Conservation (phyloP, 2,888 invertebrate genomes). For the Axea sp. region DNA sequence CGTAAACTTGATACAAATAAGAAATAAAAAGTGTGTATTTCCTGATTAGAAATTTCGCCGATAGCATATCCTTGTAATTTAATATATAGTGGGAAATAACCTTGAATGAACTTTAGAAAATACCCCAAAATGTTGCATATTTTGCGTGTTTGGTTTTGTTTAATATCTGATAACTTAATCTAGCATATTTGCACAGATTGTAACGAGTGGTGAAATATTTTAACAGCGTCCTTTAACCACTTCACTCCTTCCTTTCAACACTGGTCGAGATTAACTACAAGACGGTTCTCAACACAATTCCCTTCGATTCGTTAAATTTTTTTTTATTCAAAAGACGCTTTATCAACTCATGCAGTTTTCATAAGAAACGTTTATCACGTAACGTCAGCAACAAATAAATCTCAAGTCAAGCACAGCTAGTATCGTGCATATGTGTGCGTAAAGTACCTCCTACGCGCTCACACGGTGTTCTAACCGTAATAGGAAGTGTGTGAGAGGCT, state of each 20-base stretch:
- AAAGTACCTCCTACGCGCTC: conserved; percentile 64
- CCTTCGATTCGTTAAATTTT: conserved; percentile 18
- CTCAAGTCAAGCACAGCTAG: conserved; percentile 31
- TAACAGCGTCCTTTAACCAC: neutral
- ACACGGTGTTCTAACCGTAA: conserved; percentile 68
- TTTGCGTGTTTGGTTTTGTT: no score
- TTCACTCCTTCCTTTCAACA: neutral
- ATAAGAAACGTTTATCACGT: conserved; percentile 53
- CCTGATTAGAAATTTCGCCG: conserved; percentile 27
- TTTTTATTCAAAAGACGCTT: conserved; percentile 17
- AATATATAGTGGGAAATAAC: neutral
- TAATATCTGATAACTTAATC: no score
- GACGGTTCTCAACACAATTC: conserved; percentile 3
- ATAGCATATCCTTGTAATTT: conserved; percentile 9
- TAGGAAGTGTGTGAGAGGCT: conserved; percentile 71
- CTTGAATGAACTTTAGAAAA: conserved; percentile 1
- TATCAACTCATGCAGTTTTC: conserved; percentile 44
- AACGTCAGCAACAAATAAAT: conserved; percentile 61
- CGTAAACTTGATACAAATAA: conserved; percentile 10
- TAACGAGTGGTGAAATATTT: no score
- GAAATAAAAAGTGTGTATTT: conserved; percentile 9
- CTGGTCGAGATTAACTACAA: conserved; percentile 11
- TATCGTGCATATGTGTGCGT: conserved; percentile 34
- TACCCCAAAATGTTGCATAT: conserved; percentile 10
- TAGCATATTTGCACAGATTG: no score